Evolutionary conservation across 2,888 invertebrate genomes (phyloP).

Genomic region (Carterocephalus palaemon): DNA sequence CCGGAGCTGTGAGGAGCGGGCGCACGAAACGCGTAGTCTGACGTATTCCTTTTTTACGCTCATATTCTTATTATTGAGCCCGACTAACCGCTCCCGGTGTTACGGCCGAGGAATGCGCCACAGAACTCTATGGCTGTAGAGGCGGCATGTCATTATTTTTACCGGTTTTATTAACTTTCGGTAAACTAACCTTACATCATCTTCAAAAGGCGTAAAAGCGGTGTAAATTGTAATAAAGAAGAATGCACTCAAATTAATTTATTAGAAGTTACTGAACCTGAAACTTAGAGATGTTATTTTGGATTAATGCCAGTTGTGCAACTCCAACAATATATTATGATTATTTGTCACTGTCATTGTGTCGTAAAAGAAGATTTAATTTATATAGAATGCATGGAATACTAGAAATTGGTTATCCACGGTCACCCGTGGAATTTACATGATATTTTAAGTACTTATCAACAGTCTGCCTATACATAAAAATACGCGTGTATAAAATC

Average conservation of each 20-base stretch:
- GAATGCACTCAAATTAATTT: no score
- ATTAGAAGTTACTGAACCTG: no score
- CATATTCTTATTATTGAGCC: constrained; percentile 75
- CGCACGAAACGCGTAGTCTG: constrained; percentile 61
- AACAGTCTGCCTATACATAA: not conserved
- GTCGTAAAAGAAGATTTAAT: no score
- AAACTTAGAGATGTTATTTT: no score
- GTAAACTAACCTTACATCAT: not conserved
- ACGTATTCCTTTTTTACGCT: constrained; percentile 73
- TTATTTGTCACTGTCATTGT: no score
- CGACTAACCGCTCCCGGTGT: constrained; percentile 74
- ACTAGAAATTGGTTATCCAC: no score
- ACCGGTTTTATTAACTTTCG: not conserved
- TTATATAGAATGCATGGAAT: no score
- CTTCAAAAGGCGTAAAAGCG: no score
- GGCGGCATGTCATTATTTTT: constrained; percentile 41
- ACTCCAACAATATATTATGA: no score
- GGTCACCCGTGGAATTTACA: no score
- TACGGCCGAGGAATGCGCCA: constrained; percentile 74
- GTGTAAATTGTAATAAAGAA: no score
- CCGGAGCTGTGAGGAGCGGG: constrained; percentile 50
- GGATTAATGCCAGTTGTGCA: no score
- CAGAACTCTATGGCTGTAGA: constrained; percentile 54
- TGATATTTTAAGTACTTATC: not conserved
- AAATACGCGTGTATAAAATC: constrained; percentile 13